Evolutionary conservation across 2,888 invertebrate species (phyloP), one percentile per base, ranked within the genome.

Genomic region (Adineta ricciae): DNA sequence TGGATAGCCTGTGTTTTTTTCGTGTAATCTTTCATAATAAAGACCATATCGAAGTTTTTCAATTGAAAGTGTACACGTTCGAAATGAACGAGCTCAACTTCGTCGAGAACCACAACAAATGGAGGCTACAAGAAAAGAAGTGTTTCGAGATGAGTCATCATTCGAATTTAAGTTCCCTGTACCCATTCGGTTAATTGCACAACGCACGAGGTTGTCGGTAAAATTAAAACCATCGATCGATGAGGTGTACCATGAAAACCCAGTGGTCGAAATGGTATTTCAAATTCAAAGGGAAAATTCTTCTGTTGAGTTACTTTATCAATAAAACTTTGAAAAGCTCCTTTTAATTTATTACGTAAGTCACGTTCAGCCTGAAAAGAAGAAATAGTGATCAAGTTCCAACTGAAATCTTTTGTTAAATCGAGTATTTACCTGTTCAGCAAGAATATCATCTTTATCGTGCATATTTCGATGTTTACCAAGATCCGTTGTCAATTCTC

Each of bases 401-500:
- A 46, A 46, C 14, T 50, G 14, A 9, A 50, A 19, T 3, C 3
- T 50, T 50, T 50, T 50, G 50, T 50, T 50, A n/a, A n/a, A n/a
- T n/a, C n/a, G n/a, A n/a, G 11, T 46, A 64, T 32, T 5, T 32
- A 64, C 64, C 92, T 99, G 99, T 91, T 99, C 99, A 11, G 98
- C 97, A 0, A 97, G 96, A 86, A 99, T 92, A 92, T 99, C 99
- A 91, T 99, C 99, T 78, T 98, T 93, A 91, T 99, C 99, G 90
- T 99, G 98, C 97, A 99, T 98, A 91, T 99, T 97, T 90, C 99
- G 98, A 90, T 98, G 97, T 91, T 99, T 99, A 82, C 98, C 98
- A 88, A 99, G 92, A 92, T 99, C 99, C 0, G 99, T 99, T 0
- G 98, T 98, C 86, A 99, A 97, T 92, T 99, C 99, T 88, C 99